Conservation (phyloP, 2,113 vertebrate species). For the Pangasianodon gigas region DNA sequence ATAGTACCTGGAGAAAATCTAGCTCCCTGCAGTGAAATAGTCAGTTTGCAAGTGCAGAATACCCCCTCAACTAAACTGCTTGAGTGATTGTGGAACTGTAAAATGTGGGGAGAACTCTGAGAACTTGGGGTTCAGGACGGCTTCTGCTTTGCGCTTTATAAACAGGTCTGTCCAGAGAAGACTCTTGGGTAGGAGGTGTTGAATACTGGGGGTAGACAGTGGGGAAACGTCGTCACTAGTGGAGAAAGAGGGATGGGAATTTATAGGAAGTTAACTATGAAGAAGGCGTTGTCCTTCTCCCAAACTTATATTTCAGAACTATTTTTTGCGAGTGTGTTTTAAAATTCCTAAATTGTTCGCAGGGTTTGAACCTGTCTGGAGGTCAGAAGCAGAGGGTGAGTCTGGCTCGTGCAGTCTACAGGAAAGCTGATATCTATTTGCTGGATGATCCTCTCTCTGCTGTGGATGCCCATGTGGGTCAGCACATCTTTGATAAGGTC, state of each 20-base stretch:
- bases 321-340: background rate
- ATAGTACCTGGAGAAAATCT: background rate
- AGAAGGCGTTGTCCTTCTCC: background rate
- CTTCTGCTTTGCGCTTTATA: background rate
- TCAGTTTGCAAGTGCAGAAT: background rate
- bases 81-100: background rate
- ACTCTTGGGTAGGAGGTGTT: background rate
- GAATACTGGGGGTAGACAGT: background rate
- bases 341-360: conserved; percentile 30
- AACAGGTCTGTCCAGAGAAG: background rate
- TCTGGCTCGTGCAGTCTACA: conserved; percentile 89
- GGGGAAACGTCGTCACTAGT: background rate
- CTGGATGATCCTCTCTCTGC: conserved; percentile 90
- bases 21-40: background rate
- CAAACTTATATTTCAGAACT: background rate
- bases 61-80: background rate
- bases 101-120: background rate
- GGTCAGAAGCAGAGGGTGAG: conserved; percentile 93
- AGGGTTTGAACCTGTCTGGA: conserved; percentile 92
- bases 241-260: background rate
- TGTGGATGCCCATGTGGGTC: conserved; percentile 86
- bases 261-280: background rate
- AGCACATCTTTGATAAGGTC: conserved; percentile 88
- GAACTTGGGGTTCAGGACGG: background rate
- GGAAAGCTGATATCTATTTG: conserved; percentile 83